Evolutionary conservation across 2,888 invertebrate genomes (phyloP), one percentile per base, ranked within the genome.

Genomic region (Epirrita christyi): DNA sequence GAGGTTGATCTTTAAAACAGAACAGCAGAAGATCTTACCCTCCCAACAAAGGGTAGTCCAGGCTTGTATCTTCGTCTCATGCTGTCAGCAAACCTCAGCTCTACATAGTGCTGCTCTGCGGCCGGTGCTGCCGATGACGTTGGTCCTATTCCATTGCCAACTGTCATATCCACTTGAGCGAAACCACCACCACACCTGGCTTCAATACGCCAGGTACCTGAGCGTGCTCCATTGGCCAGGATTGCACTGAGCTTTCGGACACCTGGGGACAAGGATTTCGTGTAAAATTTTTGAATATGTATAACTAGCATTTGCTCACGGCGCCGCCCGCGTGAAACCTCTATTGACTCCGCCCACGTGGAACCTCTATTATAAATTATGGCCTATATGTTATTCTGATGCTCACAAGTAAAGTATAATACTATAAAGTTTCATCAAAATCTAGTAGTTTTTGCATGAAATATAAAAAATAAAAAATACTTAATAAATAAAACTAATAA

Each of bases 31-130:
- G 13, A 32, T 6, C 89, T 86, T 71, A 94, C 94, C 85, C 94
- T 92, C 67, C 95, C 95, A 55, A 94, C 92, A 75, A 94, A 94
- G 6, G 94, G 94, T 52, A 95, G 79, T 36, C 94, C 94, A 32
- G 94, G 94, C 67, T 95, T 95, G 80, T 94, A 95, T 41, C 94
- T 82, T 44, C 94, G 78, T 41, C 94, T 79, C 94, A 94, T 94
- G 72, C 93, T 94, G 51, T 93, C 93, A 46, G 94, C 94, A 54
- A 95, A 95, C 47, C 94, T 81, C 55, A 95, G 82, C 68, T 94
- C 94, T 9, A 94, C 94, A 66, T 94, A 94, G 71, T 95, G 95
- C 67, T 94, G 94, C 64, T 95, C 94, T 6, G 94, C 94, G 1
- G 94, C 94, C 0, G 94, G 93, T 0, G 94, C 93, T 29, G 94